A percentile compares a stretch with the other conserved stretches of the same genome.
phyloP scores from a whole-genome alignment of 2,113 vertebrate genomes.

The Tetraodon nigroviridis region DNA sequence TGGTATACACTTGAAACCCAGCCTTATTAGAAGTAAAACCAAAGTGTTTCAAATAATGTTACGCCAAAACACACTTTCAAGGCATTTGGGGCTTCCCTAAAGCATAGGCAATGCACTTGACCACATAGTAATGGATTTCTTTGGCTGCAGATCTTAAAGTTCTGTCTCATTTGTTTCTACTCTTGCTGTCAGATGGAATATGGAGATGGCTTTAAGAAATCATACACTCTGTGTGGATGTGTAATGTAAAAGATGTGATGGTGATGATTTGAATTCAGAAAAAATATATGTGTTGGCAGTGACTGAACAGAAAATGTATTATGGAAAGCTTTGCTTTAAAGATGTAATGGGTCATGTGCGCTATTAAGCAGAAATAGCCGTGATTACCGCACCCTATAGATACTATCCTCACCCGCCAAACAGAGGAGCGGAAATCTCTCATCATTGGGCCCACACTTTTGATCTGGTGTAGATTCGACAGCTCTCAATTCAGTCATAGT shows the following conservation, averaged over 20 bases:
- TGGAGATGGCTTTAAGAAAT: constrained; percentile 17
- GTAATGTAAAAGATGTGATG: constrained; percentile 33
- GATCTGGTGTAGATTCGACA: constrained; percentile 60
- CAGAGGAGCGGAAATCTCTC: constrained; percentile 32
- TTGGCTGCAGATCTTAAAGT: constrained; percentile 22
- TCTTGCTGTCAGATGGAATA: constrained; percentile 40
- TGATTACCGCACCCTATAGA: constrained; percentile 20
- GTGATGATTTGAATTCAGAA: constrained; percentile 33
- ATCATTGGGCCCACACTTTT: constrained; percentile 43
- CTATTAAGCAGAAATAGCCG: constrained; percentile 33
- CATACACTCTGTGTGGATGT: constrained; percentile 23
- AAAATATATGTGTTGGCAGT: constrained; percentile 15
- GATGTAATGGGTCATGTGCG: constrained; percentile 27
- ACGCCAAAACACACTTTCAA: constrained; percentile 37
- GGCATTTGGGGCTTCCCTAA: constrained; percentile 31
- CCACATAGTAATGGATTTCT: constrained; percentile 45
- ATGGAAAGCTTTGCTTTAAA: constrained; percentile 35
- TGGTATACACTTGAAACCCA: neutral
- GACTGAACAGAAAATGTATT: constrained; percentile 18
- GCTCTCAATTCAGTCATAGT: constrained; percentile 48
- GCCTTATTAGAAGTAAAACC: constrained; percentile 20
- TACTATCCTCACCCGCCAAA: constrained; percentile 33
- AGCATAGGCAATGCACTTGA: constrained; percentile 36
- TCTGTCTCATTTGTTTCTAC: constrained; percentile 16
- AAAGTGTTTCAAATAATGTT: constrained; percentile 11